A percentile compares a stretch with the other conserved stretches of the same genome.
Evolutionary conservation across 2,888 invertebrate species (phyloP).

Genomic region (Tachina grossa): DNA sequence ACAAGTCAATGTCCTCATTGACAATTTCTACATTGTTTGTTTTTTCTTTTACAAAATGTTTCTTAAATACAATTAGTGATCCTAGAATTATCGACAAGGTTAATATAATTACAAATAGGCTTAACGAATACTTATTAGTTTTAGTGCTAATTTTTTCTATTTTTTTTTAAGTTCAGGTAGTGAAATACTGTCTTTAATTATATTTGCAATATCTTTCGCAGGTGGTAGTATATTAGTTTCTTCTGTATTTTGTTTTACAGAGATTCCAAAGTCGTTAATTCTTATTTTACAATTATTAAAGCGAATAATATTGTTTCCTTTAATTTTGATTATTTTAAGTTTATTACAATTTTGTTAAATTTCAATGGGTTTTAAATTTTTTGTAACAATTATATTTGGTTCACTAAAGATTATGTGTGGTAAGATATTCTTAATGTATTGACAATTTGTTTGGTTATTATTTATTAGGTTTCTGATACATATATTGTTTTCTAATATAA

Average conservation of each 20-base stretch:
- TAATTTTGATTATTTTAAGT: constrained; percentile 25
- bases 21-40: too few species aligned
- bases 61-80: too few species aligned
- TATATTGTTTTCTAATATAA: constrained; percentile 8
- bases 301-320: constrained; percentile 15
- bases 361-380: constrained; percentile 5
- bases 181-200: too few species aligned
- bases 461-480: constrained; percentile 39
- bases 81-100: too few species aligned
- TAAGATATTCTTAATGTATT: background rate
- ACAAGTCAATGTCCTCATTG: too few species aligned
- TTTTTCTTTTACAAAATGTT: too few species aligned
- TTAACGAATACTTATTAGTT: too few species aligned
- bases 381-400: constrained; percentile 31
- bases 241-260: constrained; percentile 3
- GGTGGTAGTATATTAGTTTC: background rate
- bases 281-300: constrained; percentile 32
- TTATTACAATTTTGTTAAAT: constrained; percentile 36
- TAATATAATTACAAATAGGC: too few species aligned
- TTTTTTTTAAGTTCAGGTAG: too few species aligned
- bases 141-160: too few species aligned
- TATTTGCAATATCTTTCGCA: too few species aligned
- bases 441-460: constrained; percentile 26
- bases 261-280: constrained; percentile 24
- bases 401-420: constrained; percentile 20